phyloP scores from a whole-genome alignment of 2,797 vertebrate genomes.

The Potorous gilbertii region DNA sequence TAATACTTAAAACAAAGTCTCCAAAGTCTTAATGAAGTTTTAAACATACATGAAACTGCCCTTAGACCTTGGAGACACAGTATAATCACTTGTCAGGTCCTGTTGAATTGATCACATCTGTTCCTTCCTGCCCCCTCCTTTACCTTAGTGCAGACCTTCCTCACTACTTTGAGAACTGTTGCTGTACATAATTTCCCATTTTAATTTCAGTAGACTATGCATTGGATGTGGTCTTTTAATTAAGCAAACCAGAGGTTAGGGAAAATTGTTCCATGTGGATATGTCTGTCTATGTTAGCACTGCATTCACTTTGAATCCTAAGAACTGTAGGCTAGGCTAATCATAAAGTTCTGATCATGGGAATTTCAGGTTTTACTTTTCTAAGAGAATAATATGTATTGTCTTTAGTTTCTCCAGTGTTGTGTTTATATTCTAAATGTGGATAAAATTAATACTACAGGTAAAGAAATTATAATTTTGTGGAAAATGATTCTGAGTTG shows the following conservation, averaged over 20 bases:
- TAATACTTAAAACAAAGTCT: background rate
- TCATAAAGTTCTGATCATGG: slow-evolving; percentile 74
- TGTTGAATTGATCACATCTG: background rate
- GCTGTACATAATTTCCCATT: slow-evolving; percentile 3
- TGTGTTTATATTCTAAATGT: slow-evolving; percentile 72
- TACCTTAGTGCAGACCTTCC: background rate
- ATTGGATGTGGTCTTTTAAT: slow-evolving; percentile 25
- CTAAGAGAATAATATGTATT: slow-evolving; percentile 69
- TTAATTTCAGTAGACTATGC: slow-evolving; percentile 27
- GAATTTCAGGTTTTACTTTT: slow-evolving; percentile 77
- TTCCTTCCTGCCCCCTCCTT: background rate
- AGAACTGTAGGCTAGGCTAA: slow-evolving; percentile 61
- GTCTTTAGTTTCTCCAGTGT: slow-evolving; percentile 79
- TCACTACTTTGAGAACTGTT: background rate
- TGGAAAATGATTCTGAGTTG: slow-evolving; percentile 20
- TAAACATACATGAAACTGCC: background rate
- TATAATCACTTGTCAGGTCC: background rate
- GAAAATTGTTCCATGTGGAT: background rate
- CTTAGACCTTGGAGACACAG: background rate
- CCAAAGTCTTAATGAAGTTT: background rate
- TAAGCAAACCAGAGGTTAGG: background rate
- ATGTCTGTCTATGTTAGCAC: slow-evolving; percentile 45
- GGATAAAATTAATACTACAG: slow-evolving; percentile 75
- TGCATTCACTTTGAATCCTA: slow-evolving; percentile 79
- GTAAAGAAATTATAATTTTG: slow-evolving; percentile 25